phyloP scores from a whole-genome alignment of 1,140 invertebrate species.

The Teleopsis dalmanni region DNA sequence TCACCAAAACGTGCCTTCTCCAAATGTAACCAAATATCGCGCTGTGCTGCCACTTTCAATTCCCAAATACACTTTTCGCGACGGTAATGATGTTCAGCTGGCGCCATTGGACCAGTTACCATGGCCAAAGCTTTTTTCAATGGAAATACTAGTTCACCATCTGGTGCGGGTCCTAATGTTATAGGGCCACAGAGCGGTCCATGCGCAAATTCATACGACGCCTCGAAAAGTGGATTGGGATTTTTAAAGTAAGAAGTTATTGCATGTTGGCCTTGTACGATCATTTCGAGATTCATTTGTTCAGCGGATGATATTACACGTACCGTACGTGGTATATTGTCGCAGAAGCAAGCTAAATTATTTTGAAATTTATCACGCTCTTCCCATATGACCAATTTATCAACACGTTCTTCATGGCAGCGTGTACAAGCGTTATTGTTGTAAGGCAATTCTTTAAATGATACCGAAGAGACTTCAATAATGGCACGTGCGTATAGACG shows the following conservation, averaged over 20 bases:
- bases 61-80: conserved; percentile 83
- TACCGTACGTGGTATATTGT: conserved; percentile 52
- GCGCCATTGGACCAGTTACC: conserved; percentile 36
- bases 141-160: conserved; percentile 77
- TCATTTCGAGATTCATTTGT: conserved; percentile 66
- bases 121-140: conserved; percentile 70
- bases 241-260: conserved; percentile 82
- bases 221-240: conserved; percentile 69
- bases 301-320: conserved; percentile 68
- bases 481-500: conserved; percentile 72
- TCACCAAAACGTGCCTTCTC: conserved; percentile 75
- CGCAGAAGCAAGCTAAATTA: conserved; percentile 56
- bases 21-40: conserved; percentile 78
- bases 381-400: conserved; percentile 71
- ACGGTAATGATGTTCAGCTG: conserved; percentile 45
- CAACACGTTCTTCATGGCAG: conserved; percentile 75
- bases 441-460: conserved; percentile 62
- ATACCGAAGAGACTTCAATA: conserved; percentile 46
- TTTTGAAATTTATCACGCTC: conserved; percentile 46
- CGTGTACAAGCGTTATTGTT: conserved; percentile 70
- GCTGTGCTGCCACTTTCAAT: conserved; percentile 66
- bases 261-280: conserved; percentile 72
- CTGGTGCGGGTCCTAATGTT: conserved; percentile 63
- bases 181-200: conserved; percentile 79
- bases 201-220: conserved; percentile 78